A percentile compares a stretch with the other conserved stretches of the same genome.
These are phyloP conservation scores for Ashinkailepas kermadecensis DNA, from an alignment of 2,888 invertebrate genomes.

Conservation along the genomic window DNA sequence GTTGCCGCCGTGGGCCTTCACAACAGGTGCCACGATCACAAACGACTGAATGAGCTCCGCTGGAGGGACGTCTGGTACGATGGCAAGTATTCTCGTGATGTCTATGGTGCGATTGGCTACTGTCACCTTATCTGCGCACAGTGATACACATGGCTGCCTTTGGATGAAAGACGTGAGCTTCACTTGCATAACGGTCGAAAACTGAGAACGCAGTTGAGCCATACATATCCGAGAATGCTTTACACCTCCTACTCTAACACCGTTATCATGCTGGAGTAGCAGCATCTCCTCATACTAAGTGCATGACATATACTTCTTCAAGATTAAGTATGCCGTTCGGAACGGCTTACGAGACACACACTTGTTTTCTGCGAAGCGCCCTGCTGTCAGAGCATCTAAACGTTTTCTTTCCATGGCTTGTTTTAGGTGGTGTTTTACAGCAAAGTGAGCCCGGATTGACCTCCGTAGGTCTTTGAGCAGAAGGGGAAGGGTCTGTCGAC, in stretches of 20 bases:
- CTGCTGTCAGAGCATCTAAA: background rate
- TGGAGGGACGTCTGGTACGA: background rate
- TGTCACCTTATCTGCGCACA: background rate
- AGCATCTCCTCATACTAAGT: background rate
- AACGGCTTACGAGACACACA: background rate
- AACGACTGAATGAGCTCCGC: background rate
- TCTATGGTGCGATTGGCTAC: background rate
- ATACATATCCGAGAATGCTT: background rate
- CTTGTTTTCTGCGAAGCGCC: background rate
- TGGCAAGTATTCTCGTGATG: background rate
- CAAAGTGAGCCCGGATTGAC: background rate
- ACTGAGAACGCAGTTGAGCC: background rate
- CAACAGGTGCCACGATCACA: background rate
- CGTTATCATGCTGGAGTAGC: background rate
- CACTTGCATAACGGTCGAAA: background rate
- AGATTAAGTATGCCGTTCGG: background rate
- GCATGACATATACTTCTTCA: background rate
- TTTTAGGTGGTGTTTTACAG: background rate
- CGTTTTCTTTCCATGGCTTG: background rate
- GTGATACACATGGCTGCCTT: background rate
- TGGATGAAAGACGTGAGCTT: background rate
- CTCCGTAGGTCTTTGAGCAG: background rate
- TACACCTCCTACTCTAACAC: background rate
- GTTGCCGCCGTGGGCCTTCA: background rate
- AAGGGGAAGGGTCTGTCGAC: background rate